Base-by-base conservation (phyloP, 2,797 vertebrate species). In the Mormyrops attenuatus region DNA sequence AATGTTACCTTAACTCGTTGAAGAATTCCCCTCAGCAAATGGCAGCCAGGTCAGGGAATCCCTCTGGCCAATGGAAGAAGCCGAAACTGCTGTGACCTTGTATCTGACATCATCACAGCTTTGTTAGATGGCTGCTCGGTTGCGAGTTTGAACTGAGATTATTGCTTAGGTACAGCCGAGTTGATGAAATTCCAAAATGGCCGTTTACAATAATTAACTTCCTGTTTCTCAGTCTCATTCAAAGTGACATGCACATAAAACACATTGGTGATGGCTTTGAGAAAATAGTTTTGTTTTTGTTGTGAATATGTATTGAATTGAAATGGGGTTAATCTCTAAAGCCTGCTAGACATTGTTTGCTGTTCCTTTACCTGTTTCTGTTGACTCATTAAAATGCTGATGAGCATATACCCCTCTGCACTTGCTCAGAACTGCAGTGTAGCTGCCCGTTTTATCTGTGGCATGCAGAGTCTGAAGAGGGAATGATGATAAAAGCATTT, bases 71-170 rank as follows among this genome's bases (percentile, higher is more conserved):
- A 69, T 92, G 15, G 57, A 88, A 88, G 57, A 17, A 2, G 50
- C 38, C 52, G 55, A 66, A 38, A 26, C 55, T 20, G 30, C 17
- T 26, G 34, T 88, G 87, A 90, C 86, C 89, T 89, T 47, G 85
- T 38, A 30, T 53, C 38, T 90, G 91, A 90, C 87, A 80, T 88
- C 90, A 90, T 89, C 88, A 82, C 41, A 26, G 88, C 87, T 77
- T 85, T 90, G 89, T 63, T 41, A 60, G 52, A 85, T 30, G 1
- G 22, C 7, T 15, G 11, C 63, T 34, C 88, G 89, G 91, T 93
- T 86, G 91, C 87, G 90, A 90, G 87, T 91, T 93, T 91, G 91
- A 90, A 89, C 49, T 88, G 60, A n/a, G 17, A 77, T 50, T 73
- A 87, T 88, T 55, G 89, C 89, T 87, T 89, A 0, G 91, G 91